A percentile compares a stretch with the other conserved stretches of the same genome.
phyloP scores from a whole-genome alignment of 2,888 invertebrate species.

The Galerucella nymphaeae region DNA sequence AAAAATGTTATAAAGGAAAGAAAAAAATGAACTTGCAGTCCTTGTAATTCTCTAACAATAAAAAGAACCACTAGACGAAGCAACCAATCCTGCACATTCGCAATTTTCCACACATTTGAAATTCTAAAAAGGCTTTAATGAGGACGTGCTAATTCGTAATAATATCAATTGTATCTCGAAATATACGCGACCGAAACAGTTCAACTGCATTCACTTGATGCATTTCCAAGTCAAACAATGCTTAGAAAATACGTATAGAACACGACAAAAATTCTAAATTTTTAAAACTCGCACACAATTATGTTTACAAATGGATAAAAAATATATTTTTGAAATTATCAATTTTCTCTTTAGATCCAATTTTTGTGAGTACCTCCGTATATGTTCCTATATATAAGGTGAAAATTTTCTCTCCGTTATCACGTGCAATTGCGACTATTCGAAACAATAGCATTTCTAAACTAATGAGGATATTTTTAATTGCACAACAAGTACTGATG shows the following conservation, averaged over 20 bases:
- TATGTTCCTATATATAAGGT: not conserved
- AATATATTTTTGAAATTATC: too few relatives aligned
- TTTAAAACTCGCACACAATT: not conserved
- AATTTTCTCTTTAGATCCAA: too few relatives aligned
- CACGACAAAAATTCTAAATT: not conserved
- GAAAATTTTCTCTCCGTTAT: not conserved
- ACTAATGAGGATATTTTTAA: conserved; percentile 50
- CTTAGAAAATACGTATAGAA: not conserved
- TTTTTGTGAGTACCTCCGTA: not conserved
- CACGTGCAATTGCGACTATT: conserved; percentile 40
- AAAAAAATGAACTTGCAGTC: too few relatives aligned
- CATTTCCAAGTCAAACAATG: conserved; percentile 5
- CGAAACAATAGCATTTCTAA: conserved; percentile 44
- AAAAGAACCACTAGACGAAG: conserved; percentile 10
- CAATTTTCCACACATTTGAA: conserved; percentile 31
- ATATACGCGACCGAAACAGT: conserved; percentile 22
- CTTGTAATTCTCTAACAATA: not conserved
- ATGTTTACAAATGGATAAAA: not conserved
- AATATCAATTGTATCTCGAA: conserved; percentile 42
- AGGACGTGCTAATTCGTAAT: conserved; percentile 37
- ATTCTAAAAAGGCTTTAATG: conserved; percentile 30
- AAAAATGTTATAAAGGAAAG: too few relatives aligned
- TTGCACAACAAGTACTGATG: conserved; percentile 46
- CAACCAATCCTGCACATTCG: conserved; percentile 25
- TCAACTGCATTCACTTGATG: conserved; percentile 32